Percentiles rank a stretch among this genome's conserved stretches.
Conservation (phyloP, 2,888 invertebrate species). For the Caenorhabditis plicata region DNA sequence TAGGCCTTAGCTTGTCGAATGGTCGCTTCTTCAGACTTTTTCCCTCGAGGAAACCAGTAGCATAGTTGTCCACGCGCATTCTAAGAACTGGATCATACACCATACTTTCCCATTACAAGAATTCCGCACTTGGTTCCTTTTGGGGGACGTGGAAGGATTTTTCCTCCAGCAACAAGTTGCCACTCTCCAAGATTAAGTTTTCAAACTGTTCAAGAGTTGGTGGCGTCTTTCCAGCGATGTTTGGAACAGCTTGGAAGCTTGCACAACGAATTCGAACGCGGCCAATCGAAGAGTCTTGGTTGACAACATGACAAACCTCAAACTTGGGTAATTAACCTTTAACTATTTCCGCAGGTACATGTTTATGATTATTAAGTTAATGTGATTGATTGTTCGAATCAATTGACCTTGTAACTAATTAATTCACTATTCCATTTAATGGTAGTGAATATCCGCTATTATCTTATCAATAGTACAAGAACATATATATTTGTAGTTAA, state of each 20-base stretch:
- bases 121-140: conserved; percentile 62
- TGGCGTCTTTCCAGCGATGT: conserved; percentile 57
- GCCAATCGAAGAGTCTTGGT: too few relatives aligned
- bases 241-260: conserved; percentile 51
- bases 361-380: too few relatives aligned
- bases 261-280: conserved; percentile 42
- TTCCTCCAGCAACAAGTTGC: conserved; percentile 59
- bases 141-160: conserved; percentile 64
- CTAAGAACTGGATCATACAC: conserved; percentile 60
- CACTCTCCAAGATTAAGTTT: conserved; percentile 61
- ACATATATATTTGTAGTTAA: too few relatives aligned
- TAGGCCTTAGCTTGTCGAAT: conserved; percentile 44
- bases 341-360: too few relatives aligned
- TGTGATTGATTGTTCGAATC: too few relatives aligned
- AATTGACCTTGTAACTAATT: too few relatives aligned
- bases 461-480: too few relatives aligned
- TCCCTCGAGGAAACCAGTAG: conserved; percentile 57
- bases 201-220: conserved; percentile 63
- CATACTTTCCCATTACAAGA: conserved; percentile 64
- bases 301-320: too few relatives aligned
- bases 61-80: conserved; percentile 55
- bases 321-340: too few relatives aligned
- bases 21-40: conserved; percentile 60
- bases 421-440: too few relatives aligned
- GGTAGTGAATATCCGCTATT: too few relatives aligned